phyloP scores from a whole-genome alignment of 2,888 invertebrate genomes.

The Torymus aiolomorphi region DNA sequence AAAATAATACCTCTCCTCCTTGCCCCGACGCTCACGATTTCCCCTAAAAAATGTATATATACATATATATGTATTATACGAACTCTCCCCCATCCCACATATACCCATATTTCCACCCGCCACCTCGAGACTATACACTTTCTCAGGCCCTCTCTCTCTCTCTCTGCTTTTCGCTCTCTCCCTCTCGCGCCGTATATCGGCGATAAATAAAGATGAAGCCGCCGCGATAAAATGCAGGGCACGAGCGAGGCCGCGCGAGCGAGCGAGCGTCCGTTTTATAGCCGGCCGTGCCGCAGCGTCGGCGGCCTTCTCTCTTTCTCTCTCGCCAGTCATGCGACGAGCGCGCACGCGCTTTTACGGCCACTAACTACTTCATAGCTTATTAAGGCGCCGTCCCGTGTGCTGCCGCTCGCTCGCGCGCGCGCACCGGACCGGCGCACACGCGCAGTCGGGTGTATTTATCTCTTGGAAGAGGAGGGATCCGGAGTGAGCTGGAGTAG shows the following conservation, averaged over 20 bases:
- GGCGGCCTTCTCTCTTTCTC: slow-evolving; percentile 29
- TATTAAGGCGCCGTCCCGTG: slow-evolving; percentile 48
- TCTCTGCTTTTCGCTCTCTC: too few relatives aligned
- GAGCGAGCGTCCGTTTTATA: slow-evolving; percentile 52
- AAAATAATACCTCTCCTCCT: not conserved
- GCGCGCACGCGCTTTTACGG: slow-evolving; percentile 44
- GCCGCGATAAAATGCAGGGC: slow-evolving; percentile 69
- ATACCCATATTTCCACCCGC: too few relatives aligned
- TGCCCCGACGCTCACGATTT: not conserved
- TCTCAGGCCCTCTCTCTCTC: too few relatives aligned
- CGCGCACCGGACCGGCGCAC: not conserved
- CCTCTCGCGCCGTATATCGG: slow-evolving; percentile 59
- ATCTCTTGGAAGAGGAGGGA: too few relatives aligned
- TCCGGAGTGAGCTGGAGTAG: too few relatives aligned
- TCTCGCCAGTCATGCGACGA: not conserved
- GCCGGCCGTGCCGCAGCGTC: slow-evolving; percentile 42
- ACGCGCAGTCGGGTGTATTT: too few relatives aligned
- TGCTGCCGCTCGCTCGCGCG: not conserved
- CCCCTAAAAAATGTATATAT: slow-evolving; percentile 12
- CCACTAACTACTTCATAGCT: slow-evolving; percentile 52
- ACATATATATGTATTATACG: too few relatives aligned
- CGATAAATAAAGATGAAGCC: slow-evolving; percentile 70
- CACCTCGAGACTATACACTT: too few relatives aligned
- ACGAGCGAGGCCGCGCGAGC: slow-evolving; percentile 56
- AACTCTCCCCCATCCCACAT: not conserved